Base-by-base conservation (phyloP, 2,888 invertebrate species). In the Timema cristinae region DNA sequence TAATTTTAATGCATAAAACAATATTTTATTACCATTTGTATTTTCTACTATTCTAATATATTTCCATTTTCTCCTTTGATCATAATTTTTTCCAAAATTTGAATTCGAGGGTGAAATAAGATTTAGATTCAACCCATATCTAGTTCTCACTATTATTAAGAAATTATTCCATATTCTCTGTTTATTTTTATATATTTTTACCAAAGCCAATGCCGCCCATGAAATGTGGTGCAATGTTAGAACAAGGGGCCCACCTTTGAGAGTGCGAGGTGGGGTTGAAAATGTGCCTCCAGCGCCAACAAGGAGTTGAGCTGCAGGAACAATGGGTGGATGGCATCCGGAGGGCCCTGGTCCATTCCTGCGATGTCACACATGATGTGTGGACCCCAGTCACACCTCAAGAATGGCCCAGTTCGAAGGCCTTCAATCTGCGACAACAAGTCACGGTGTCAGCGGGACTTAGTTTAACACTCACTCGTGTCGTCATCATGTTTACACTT, bases 241-340 rank as follows among this genome's bases (percentile, higher is more conserved):
- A 32, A 32, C 4, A 32, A 4, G 32, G 32, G 32, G 32, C 32
- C 86, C 74, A 87, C 85, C 74, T 81, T 83, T 70, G 91, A 89
- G 81, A 91, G 82, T 78, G 88, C 85, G 78, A 91, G 83, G 75
- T 85, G 84, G 59, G 91, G 90, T 81, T 90, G 90, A 81, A 88
- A 91, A 85, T 91, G 91, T 76, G 85, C 83, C 82, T 91, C 90
- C 76, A 91, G 82, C 71, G 86, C 85, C 79, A 91, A 85, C 79
- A 89, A 89, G 85, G 91, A 90, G 80, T 88, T 86, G 76, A 91
- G 85, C 77, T 85, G 85, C 52, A 67, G 48, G 63, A 75, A 51
- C 16, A 75, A 16, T 54, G 72, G 73, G 69, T 73, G 74, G 73
- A 73, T 70, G 47, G 73, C 73, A 75, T 75, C 74, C 73, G 74